Percentiles rank a stretch among this genome's conserved stretches.
phyloP scores from a whole-genome alignment of 2,888 invertebrate genomes.

The Isotomurus palustris region DNA sequence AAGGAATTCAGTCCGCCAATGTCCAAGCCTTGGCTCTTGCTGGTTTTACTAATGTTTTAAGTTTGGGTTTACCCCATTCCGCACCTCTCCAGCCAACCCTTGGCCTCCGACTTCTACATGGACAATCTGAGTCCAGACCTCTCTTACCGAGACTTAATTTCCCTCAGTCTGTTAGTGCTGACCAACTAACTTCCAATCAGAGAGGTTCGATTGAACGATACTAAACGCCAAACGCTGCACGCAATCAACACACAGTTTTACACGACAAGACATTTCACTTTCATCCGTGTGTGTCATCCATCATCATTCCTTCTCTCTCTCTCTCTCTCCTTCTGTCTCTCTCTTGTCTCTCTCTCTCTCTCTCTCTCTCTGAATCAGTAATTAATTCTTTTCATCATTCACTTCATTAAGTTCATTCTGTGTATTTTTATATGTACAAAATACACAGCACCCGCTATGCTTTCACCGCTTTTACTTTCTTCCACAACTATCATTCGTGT shows the following conservation, averaged over 20 bases:
- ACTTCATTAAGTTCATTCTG: too few relatives aligned
- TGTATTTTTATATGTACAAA: too few relatives aligned
- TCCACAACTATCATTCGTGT: too few relatives aligned
- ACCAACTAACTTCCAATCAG: slow-evolving; percentile 33
- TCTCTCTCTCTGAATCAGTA: too few relatives aligned
- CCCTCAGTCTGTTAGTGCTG: slow-evolving; percentile 41
- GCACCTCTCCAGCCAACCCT: neutral
- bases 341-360: neutral
- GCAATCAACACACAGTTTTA: too few relatives aligned
- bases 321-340: neutral
- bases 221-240: slow-evolving; percentile 9
- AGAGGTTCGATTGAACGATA: slow-evolving; percentile 41
- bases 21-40: slow-evolving; percentile 42
- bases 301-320: slow-evolving; percentile 9
- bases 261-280: slow-evolving; percentile 24
- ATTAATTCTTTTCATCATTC: too few relatives aligned
- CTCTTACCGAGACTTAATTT: slow-evolving; percentile 13
- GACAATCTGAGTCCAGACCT: too few relatives aligned
- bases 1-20: slow-evolving; percentile 41
- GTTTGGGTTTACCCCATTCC: slow-evolving; percentile 9
- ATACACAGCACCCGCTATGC: too few relatives aligned
- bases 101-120: neutral
- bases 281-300: slow-evolving; percentile 22
- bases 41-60: slow-evolving; percentile 40
- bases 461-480: too few relatives aligned